Percentiles rank a stretch among this genome's conserved stretches.
These are phyloP conservation scores for Drosophila pectinifera DNA, from an alignment of 1,140 invertebrate genomes.

Conservation along the genomic window DNA sequence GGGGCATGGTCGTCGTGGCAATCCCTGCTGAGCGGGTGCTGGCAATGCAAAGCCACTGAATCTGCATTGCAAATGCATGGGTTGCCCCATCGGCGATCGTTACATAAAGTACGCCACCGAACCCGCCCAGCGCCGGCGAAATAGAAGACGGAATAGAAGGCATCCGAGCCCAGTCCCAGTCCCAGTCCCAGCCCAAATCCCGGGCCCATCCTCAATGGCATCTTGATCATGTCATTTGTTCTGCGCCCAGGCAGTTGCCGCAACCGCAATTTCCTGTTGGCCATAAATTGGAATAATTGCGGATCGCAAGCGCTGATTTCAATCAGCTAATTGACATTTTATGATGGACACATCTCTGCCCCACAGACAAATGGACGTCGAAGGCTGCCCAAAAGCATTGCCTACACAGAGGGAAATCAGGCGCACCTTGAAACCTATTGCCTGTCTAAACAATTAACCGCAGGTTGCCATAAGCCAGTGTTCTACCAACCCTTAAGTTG, in stretches of 20 bases:
- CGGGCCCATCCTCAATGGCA: conserved; percentile 46
- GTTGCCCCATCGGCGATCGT: conserved; percentile 65
- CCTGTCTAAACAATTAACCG: no score
- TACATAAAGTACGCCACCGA: conserved; percentile 73
- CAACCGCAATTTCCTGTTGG: conserved; percentile 53
- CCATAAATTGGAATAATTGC: conserved; percentile 78
- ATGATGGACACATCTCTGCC: conserved; percentile 62
- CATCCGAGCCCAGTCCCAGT: conserved; percentile 19
- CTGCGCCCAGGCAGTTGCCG: conserved; percentile 36
- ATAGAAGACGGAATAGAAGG: conserved; percentile 36
- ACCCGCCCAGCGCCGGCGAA: conserved; percentile 57
- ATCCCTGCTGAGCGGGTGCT: conserved; percentile 43
- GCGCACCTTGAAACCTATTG: no score
- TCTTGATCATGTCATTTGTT: conserved; percentile 76
- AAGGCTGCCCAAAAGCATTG: conserved; percentile 38
- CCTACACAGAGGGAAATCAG: conserved; percentile 1
- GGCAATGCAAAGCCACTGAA: conserved; percentile 47
- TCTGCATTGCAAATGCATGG: conserved; percentile 79
- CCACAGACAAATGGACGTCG: conserved; percentile 45
- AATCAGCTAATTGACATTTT: conserved; percentile 81
- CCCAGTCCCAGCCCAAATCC: conserved; percentile 11
- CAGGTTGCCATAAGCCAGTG: no score
- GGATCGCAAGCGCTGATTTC: conserved; percentile 64
- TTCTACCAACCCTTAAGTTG: no score
- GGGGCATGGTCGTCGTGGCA: conserved; percentile 18